These are phyloP conservation scores for Eufriesea mexicana DNA, from an alignment of 1,140 invertebrate species.

Conservation along the genomic window DNA sequence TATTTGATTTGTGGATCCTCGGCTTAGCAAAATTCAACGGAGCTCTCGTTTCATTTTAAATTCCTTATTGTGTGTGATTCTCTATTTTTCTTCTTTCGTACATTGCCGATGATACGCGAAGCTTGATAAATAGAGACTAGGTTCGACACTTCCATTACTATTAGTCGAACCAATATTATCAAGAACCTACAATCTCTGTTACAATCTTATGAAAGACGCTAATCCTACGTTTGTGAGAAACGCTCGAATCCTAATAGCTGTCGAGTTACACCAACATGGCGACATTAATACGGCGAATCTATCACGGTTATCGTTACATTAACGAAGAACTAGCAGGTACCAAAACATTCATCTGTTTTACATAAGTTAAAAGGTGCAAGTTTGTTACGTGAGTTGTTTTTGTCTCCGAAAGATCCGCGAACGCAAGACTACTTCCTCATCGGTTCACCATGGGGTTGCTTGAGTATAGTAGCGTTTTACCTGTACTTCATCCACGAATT, in stretches of 20 bases:
- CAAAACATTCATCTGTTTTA: too few species aligned
- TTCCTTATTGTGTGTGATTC: neutral
- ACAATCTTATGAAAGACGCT: neutral
- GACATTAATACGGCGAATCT: slow-evolving; percentile 22
- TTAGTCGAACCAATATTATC: neutral
- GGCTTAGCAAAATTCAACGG: neutral
- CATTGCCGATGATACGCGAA: neutral
- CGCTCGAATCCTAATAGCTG: neutral
- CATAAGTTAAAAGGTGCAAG: neutral
- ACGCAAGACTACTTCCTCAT: slow-evolving; percentile 86
- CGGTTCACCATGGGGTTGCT: slow-evolving; percentile 83
- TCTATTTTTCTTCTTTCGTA: neutral
- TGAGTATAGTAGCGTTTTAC: slow-evolving; percentile 85
- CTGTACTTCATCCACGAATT: slow-evolving; percentile 86
- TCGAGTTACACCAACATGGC: neutral
- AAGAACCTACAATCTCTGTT: neutral
- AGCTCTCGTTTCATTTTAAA: too few species aligned
- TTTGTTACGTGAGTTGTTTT: neutral
- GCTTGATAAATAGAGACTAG: neutral
- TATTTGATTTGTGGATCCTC: neutral
- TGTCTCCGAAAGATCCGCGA: slow-evolving; percentile 83
- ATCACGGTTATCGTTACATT: slow-evolving; percentile 10
- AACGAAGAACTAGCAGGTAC: slow-evolving; percentile 44
- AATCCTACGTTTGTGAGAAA: too few species aligned
- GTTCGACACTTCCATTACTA: neutral